Base-by-base conservation (phyloP, 2,888 invertebrate species). In the Heliconius ismenius region DNA sequence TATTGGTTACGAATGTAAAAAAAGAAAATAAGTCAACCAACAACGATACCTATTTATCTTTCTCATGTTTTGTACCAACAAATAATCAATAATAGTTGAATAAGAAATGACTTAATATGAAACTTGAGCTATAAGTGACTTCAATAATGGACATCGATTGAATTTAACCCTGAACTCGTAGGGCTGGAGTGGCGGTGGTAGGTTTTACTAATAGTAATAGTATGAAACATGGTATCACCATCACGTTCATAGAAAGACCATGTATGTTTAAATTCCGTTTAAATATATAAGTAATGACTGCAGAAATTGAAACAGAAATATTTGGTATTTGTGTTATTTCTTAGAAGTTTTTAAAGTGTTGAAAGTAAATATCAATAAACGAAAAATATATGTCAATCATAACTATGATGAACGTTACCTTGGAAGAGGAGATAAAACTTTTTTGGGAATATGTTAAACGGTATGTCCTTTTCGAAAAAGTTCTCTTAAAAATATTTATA, bases 401-500 rank as follows among this genome's bases (percentile, higher is more conserved):
- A 63, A 76, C 65, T 64, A 80, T 76, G 72, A 92, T 91, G 90
- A 89, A 87, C 83, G 85, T 86, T 74, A 85, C 82, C 78, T 83
- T 93, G 79, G 90, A 91, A 81, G 89, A 91, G 69, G 94, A 94
- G 81, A 91, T 94, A 75, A 86, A 87, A 78, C 79, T 92, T 79
- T 93, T 94, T 83, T 93, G 94, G 93, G 93, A 94, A 83, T 94
- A 93, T 80, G 89, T 94, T 1, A 93, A 93, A 84, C 88, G 91
- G 93, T 93, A 83, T 91, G 91, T 84, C 3, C 1, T 3, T n/a
- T n/a, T 24, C 0, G 6, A 65, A 39, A 67, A 24, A 21, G 4
- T 11, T 64, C 36, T 21, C 4, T 7, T 26, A 15, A 67, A 15
- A 15, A 67, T 36, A 32, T 3, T 28, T 28, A 39, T 65, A 9